Evolutionary conservation across 2,888 invertebrate species (phyloP), one percentile per base, ranked within the genome.

Genomic region (Eupeodes latifasciatus): DNA sequence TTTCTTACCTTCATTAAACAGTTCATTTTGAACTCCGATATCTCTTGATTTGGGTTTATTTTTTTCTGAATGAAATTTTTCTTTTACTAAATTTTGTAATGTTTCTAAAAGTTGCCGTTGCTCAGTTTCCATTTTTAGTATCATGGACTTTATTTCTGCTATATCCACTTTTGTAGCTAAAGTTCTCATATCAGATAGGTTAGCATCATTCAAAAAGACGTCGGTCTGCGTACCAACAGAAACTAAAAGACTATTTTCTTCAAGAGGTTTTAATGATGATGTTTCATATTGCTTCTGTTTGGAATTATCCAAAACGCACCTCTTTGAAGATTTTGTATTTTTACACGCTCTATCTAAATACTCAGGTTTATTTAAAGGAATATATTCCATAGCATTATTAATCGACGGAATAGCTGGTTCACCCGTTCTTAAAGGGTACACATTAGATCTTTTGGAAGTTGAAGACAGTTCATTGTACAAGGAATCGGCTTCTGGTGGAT

Each of bases 171-270:
- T 93, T 5, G 90, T 90, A 2, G 91, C 92, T 59, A 92, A 78
- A 69, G 90, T 9, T 71, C 49, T 14, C 36, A 53, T 16, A 47
- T 84, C 75, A n/a, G 14, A 5, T 2, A n/a, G 19, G 1, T 81
- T 47, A 5, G 81, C 44, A 14, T 19, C 36, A n/a, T 10, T 6
- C 10, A 10, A 66, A 14, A 82, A 44, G 0, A 85, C 2, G 14
- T 93, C 93, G 2, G 93, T 93, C 90, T 93, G 93, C 11, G 93
- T 93, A 61, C 92, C 91, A 7, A 92, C 92, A 85, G 92, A 93
- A 85, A 92, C 92, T 0, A 92, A 93, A 5, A 92, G 90, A 10
- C 92, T 91, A 81, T 91, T 89, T 51, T 27, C 88, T 75, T 44
- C 79, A 85, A 1, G 5, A 11, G 14, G 4, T 64, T 62, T 47